Percentiles rank a stretch among this genome's conserved stretches.
Evolutionary conservation across 2,113 vertebrate species (phyloP).

Genomic region (Bubo blakistoni): DNA sequence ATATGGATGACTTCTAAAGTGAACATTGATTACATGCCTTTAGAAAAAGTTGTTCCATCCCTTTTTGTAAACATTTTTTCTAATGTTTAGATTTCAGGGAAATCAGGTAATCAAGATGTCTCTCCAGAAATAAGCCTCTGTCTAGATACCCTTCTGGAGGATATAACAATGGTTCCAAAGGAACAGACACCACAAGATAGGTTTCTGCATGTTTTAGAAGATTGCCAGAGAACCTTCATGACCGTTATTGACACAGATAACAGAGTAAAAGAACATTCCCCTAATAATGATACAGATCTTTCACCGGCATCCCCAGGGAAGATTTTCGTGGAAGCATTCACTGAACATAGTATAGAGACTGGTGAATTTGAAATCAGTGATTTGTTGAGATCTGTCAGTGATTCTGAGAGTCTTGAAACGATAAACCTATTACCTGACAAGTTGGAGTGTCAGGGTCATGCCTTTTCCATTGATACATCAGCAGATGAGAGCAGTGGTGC

Average conservation of each 20-base stretch:
- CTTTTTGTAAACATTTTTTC: not conserved
- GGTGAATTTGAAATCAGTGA: constrained; percentile 2
- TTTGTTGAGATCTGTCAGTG: not conserved
- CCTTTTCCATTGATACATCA: not conserved
- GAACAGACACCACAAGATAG: not conserved
- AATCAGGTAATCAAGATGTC: constrained; percentile 3
- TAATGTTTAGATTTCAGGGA: constrained; percentile 7
- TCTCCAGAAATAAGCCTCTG: constrained; percentile 41
- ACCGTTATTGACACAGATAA: not conserved
- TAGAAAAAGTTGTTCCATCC: not conserved
- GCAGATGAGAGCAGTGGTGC: not conserved
- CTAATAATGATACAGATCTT: constrained; percentile 10
- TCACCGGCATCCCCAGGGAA: not conserved
- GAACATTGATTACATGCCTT: not conserved
- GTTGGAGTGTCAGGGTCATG: not conserved
- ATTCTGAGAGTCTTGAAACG: not conserved
- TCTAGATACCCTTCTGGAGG: not conserved
- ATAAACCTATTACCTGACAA: not conserved
- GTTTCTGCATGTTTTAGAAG: not conserved
- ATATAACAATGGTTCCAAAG: not conserved
- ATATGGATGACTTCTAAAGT: not conserved
- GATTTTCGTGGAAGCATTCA: not conserved
- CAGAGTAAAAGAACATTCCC: not conserved
- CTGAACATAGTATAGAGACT: not conserved
- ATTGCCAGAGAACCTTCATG: not conserved